Conservation (phyloP, 92 coral and sea anemone species). For the Heteractis magnifica region DNA sequence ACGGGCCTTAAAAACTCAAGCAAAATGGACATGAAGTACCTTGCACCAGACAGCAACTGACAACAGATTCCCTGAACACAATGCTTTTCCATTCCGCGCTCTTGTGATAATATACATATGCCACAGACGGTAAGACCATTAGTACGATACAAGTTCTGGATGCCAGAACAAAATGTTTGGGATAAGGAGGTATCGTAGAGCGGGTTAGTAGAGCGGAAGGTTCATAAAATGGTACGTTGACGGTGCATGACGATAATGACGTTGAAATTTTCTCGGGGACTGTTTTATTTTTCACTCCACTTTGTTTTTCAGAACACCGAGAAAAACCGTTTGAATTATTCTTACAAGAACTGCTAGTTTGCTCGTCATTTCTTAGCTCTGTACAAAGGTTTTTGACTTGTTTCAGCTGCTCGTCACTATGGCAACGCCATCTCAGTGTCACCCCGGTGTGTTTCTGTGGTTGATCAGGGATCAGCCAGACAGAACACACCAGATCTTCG, state of each 20-base stretch:
- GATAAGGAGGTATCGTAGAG: background rate
- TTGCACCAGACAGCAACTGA: constrained; percentile 36
- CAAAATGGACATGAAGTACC: constrained; percentile 8
- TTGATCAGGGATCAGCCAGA: background rate
- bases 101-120: constrained; percentile 35
- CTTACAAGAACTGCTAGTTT: background rate
- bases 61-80: constrained; percentile 32
- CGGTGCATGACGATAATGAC: background rate
- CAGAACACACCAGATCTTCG: background rate
- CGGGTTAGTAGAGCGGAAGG: background rate
- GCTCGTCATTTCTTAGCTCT: background rate
- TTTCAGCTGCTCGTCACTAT: background rate
- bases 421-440: background rate
- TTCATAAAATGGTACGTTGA: background rate
- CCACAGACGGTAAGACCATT: constrained; percentile 32
- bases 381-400: background rate
- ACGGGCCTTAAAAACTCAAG: too few relatives aligned
- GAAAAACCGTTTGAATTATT: too few relatives aligned
- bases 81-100: constrained; percentile 31
- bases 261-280: background rate
- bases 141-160: constrained; percentile 29
- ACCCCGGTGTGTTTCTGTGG: background rate
- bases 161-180: background rate
- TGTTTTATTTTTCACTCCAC: background rate
- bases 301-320: background rate